Conservation (phyloP, 2,888 invertebrate genomes). For the Meandrusa payeni region DNA sequence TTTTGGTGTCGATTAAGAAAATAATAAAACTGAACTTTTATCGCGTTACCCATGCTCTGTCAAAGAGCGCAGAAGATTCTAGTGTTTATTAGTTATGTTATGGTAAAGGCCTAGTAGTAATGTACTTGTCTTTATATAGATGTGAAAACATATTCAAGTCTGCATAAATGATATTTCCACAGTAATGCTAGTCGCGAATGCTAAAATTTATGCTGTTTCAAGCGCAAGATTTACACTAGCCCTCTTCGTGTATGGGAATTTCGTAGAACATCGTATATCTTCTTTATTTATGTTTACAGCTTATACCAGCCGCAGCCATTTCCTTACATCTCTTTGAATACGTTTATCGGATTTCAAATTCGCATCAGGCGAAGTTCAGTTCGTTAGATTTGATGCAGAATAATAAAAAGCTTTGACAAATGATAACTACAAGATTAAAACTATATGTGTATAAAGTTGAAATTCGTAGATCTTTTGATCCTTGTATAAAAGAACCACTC, state of each 20-base stretch:
- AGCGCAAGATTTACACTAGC: slow-evolving; percentile 62
- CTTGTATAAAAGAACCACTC: no score
- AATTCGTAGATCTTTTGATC: no score
- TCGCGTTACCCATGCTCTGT: no score
- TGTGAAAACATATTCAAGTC: no score
- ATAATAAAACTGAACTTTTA: no score
- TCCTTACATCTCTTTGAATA: slow-evolving; percentile 68
- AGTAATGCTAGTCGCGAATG: slow-evolving; percentile 31
- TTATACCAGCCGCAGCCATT: slow-evolving; percentile 67
- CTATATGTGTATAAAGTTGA: no score
- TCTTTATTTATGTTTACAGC: slow-evolving; percentile 78
- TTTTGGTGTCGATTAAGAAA: no score
- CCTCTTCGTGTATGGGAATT: slow-evolving; percentile 70
- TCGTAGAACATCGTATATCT: slow-evolving; percentile 74
- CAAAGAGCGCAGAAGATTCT: no score
- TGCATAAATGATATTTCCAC: no score
- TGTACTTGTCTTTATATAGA: no score
- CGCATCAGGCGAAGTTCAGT: slow-evolving; percentile 63
- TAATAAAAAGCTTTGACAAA: slow-evolving; percentile 55
- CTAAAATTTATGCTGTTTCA: slow-evolving; percentile 67
- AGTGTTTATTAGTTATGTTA: no score
- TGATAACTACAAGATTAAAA: slow-evolving; percentile 39
- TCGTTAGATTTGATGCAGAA: slow-evolving; percentile 68
- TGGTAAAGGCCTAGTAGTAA: no score
- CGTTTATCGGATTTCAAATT: slow-evolving; percentile 78